Evolutionary conservation across 2,113 vertebrate species (phyloP).

Genomic region (Stegastes partitus): DNA sequence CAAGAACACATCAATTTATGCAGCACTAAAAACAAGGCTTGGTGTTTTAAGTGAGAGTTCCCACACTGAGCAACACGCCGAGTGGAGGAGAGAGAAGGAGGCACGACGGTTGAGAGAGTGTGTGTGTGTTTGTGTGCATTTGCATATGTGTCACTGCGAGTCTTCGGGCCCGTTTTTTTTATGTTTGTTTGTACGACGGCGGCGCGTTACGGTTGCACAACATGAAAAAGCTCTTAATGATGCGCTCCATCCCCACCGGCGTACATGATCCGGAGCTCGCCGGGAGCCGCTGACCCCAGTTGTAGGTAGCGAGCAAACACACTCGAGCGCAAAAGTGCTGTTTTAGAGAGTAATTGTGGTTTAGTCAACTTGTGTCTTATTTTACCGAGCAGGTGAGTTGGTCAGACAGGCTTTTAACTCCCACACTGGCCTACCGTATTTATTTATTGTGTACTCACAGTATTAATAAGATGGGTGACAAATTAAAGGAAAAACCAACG

Average conservation of each 20-base stretch:
- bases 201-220: not conserved
- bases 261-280: slow-evolving; percentile 28
- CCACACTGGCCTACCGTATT: no score
- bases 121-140: slow-evolving; percentile 19
- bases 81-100: slow-evolving; percentile 30
- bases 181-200: slow-evolving; percentile 26
- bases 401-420: not conserved
- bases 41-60: slow-evolving; percentile 57
- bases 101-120: slow-evolving; percentile 10
- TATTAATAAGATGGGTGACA: no score
- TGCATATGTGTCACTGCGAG: slow-evolving; percentile 38
- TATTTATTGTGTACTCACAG: no score
- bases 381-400: not conserved
- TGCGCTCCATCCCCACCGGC: slow-evolving; percentile 16
- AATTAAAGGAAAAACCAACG: no score
- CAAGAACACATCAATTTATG: slow-evolving; percentile 51
- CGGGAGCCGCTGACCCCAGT: slow-evolving; percentile 18
- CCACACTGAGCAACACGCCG: slow-evolving; percentile 42
- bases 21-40: slow-evolving; percentile 51
- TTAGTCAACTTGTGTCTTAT: not conserved
- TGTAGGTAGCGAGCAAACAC: slow-evolving; percentile 14
- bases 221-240: slow-evolving; percentile 51
- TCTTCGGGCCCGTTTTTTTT: slow-evolving; percentile 35
- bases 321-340: not conserved
- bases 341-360: not conserved